Percentiles rank a stretch among this genome's conserved stretches.
phyloP scores from a whole-genome alignment of 1,140 invertebrate species.

The Stegodyphus dumicola region DNA sequence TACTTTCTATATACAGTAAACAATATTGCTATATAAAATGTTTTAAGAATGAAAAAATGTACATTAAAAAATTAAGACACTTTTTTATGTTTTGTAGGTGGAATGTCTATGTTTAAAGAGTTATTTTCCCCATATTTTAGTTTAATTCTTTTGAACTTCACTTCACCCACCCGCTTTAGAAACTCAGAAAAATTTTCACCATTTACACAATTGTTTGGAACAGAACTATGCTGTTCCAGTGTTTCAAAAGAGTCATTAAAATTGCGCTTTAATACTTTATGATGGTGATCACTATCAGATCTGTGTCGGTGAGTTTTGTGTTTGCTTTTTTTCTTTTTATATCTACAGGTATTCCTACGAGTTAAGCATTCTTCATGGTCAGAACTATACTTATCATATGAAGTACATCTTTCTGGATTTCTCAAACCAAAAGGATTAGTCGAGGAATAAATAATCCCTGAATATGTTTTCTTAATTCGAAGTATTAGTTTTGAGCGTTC shows the following conservation, averaged over 20 bases:
- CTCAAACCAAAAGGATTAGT: constrained; percentile 26
- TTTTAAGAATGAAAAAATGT: constrained; percentile 38
- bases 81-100: constrained; percentile 54
- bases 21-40: constrained; percentile 38
- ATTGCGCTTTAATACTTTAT: constrained; percentile 35
- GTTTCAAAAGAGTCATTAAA: constrained; percentile 4
- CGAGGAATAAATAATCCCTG: constrained; percentile 40
- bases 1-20: constrained; percentile 40
- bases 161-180: constrained; percentile 37
- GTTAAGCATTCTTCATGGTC: constrained; percentile 7
- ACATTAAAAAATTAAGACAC: constrained; percentile 54
- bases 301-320: constrained; percentile 32
- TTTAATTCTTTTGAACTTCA: constrained; percentile 45
- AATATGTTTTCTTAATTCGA: constrained; percentile 42
- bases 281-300: neutral
- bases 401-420: neutral
- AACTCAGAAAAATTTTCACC: constrained; percentile 37
- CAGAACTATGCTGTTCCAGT: neutral
- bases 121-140: constrained; percentile 49
- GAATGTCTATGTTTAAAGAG: constrained; percentile 56
- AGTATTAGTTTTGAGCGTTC: constrained; percentile 50
- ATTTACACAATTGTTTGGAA: neutral
- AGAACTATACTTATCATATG: constrained; percentile 10
- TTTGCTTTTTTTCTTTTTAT: constrained; percentile 54
- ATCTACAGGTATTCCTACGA: constrained; percentile 16